Conservation (phyloP, 2,797 vertebrate genomes). For the Brachyrhaphis roseni region DNA sequence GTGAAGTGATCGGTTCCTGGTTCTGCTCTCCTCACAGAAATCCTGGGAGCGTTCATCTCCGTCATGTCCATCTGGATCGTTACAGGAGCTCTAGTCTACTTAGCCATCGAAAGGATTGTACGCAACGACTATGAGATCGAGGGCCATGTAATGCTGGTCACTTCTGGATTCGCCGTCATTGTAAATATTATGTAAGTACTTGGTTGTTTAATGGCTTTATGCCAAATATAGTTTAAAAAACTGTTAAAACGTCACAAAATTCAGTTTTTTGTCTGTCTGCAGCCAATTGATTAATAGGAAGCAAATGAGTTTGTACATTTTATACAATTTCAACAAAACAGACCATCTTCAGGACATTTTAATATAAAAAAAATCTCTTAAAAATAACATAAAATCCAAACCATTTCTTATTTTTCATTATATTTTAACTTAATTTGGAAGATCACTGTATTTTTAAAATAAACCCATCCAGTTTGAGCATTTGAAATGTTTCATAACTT, state of each 20-base stretch:
- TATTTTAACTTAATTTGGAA: background rate
- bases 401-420: background rate
- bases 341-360: background rate
- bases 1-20: background rate
- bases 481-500: background rate
- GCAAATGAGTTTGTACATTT: background rate
- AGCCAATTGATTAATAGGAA: background rate
- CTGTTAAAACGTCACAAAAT: background rate
- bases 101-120: conserved; percentile 90
- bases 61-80: conserved; percentile 97
- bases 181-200: conserved; percentile 90
- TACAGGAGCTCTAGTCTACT: conserved; percentile 90
- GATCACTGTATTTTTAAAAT: no score
- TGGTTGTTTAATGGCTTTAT: background rate
- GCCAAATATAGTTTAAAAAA: background rate
- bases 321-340: background rate
- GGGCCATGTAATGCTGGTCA: conserved; percentile 90
- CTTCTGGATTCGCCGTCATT: conserved; percentile 88
- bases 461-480: background rate
- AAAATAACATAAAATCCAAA: background rate
- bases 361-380: no score
- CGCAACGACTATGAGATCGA: conserved; percentile 94
- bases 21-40: conserved; percentile 80
- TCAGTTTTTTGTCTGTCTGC: background rate
- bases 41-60: conserved; percentile 90